A percentile compares a stretch with the other conserved stretches of the same genome.
Evolutionary conservation across 2,888 invertebrate genomes (phyloP).

Genomic region (Drosophila sordidula): DNA sequence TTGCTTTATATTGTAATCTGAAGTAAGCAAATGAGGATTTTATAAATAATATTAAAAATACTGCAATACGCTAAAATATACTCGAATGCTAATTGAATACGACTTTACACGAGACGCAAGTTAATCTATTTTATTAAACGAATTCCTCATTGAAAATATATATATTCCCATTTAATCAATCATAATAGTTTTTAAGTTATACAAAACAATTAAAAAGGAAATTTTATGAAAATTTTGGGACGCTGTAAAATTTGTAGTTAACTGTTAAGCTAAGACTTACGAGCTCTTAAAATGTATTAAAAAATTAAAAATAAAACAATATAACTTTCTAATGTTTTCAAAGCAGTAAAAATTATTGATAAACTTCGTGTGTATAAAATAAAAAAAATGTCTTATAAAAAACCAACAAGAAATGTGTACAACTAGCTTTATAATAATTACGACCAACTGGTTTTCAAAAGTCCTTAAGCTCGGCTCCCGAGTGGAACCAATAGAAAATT

Average conservation of each 20-base stretch:
- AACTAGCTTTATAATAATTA: constrained; percentile 34
- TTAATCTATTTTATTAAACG: not conserved
- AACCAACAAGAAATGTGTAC: constrained; percentile 30
- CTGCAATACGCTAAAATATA: not conserved
- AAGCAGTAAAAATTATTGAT: constrained; percentile 23
- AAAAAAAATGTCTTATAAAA: constrained; percentile 15
- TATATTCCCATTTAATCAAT: no score
- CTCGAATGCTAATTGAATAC: not conserved
- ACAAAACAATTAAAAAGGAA: constrained; percentile 1
- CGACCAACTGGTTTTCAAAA: constrained; percentile 16
- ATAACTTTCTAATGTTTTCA: constrained; percentile 26
- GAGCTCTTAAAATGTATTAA: constrained; percentile 24
- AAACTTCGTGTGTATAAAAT: constrained; percentile 14
- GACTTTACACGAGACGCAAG: not conserved
- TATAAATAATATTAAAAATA: not conserved
- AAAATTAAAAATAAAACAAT: constrained; percentile 6
- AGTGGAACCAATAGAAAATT: constrained; percentile 25
- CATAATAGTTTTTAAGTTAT: no score
- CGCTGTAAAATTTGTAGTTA: constrained; percentile 10
- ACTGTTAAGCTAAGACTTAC: constrained; percentile 32
- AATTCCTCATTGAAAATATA: not conserved
- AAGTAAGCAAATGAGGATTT: not conserved
- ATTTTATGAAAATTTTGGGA: constrained; percentile 10
- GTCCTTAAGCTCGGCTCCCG: constrained; percentile 23
- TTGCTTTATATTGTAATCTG: not conserved